Evolutionary conservation across 1,140 invertebrate species (phyloP).

Genomic region (Octopus sinensis): DNA sequence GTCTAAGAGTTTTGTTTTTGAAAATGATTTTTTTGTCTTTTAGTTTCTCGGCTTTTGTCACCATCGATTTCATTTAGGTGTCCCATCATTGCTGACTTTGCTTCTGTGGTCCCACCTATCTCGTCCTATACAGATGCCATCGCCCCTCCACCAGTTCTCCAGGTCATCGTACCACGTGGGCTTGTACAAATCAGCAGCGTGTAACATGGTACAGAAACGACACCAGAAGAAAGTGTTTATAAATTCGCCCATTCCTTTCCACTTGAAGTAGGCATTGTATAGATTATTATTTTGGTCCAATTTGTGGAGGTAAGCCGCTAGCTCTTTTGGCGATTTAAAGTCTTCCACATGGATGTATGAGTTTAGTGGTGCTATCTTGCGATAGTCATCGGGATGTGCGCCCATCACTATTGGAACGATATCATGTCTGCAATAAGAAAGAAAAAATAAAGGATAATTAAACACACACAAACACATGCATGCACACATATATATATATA

Average conservation of each 20-base stretch:
- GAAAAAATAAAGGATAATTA: background rate
- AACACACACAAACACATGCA: too few relatives aligned
- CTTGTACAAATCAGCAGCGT: constrained; percentile 30
- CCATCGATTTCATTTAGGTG: too few relatives aligned
- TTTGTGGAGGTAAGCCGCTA: constrained; percentile 81
- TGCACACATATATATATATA: too few relatives aligned
- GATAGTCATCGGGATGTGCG: constrained; percentile 61
- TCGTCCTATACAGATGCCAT: constrained; percentile 40
- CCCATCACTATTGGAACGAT: constrained; percentile 61
- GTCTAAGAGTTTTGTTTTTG: too few relatives aligned
- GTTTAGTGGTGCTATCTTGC: constrained; percentile 63
- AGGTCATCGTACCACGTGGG: constrained; percentile 32
- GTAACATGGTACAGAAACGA: constrained; percentile 73
- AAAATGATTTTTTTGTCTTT: too few relatives aligned
- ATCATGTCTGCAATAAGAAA: constrained; percentile 46
- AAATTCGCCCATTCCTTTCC: constrained; percentile 50
- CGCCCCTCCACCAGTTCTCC: constrained; percentile 45
- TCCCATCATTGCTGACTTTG: background rate
- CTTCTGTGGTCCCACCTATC: constrained; percentile 29
- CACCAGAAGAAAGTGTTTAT: constrained; percentile 78
- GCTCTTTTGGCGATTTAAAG: constrained; percentile 80
- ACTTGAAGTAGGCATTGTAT: constrained; percentile 58
- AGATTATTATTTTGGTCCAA: constrained; percentile 48
- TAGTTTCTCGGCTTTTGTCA: too few relatives aligned
- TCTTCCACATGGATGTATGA: constrained; percentile 94